phyloP scores from a whole-genome alignment of 2,888 invertebrate genomes.

The Creontiades dilutus region DNA sequence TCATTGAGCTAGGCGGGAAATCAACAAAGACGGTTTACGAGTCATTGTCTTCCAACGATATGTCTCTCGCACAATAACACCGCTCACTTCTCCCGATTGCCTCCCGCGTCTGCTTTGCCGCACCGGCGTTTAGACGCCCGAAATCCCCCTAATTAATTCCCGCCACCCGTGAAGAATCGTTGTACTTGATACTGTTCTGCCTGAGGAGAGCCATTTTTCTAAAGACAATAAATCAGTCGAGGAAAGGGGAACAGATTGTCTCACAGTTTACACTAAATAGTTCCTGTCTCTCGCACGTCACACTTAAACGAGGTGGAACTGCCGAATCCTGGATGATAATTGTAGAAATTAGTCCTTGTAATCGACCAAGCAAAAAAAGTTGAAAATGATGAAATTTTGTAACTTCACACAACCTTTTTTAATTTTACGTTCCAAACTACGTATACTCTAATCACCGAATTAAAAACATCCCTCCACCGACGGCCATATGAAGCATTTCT shows the following conservation, averaged over 20 bases:
- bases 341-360: no score
- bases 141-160: slow-evolving; percentile 26
- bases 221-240: not conserved
- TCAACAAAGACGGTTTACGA: slow-evolving; percentile 41
- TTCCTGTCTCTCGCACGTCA: not conserved
- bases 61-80: slow-evolving; percentile 46
- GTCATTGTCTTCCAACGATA: slow-evolving; percentile 43
- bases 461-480: no score
- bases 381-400: no score
- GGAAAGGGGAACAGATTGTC: not conserved
- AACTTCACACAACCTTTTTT: no score
- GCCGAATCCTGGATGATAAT: no score
- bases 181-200: not conserved
- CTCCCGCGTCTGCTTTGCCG: slow-evolving; percentile 12
- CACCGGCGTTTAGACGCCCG: slow-evolving; percentile 16
- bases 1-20: slow-evolving; percentile 31
- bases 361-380: no score
- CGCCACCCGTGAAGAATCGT: not conserved
- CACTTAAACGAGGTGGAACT: no score
- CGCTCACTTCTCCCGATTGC: slow-evolving; percentile 41
- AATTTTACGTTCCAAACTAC: no score
- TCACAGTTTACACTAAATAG: not conserved
- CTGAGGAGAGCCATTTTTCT: not conserved
- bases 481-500: no score
- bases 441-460: no score